phyloP scores from a whole-genome alignment of 2,797 vertebrate genomes.

The Enteromius viviparus region DNA sequence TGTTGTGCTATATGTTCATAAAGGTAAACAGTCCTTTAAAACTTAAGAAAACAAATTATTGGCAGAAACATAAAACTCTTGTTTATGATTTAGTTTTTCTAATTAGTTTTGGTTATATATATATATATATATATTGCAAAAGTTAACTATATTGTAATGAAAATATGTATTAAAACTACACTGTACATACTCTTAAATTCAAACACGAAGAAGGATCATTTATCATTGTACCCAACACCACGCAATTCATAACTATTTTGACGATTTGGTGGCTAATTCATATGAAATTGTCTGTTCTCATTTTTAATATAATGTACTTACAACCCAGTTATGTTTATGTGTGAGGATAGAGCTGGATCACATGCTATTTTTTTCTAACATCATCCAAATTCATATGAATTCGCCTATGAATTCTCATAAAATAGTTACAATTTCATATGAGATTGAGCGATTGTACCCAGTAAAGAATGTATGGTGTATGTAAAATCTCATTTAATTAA shows the following conservation, averaged over 20 bases:
- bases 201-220: not conserved
- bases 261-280: not conserved
- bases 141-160: not conserved
- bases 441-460: not conserved
- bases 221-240: not conserved
- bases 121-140: conserved; percentile 4
- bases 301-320: not conserved
- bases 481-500: not conserved
- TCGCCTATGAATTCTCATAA: not conserved
- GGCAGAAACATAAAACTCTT: not conserved
- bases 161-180: conserved; percentile 17
- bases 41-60: not conserved
- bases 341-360: not conserved
- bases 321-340: not conserved
- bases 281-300: not conserved
- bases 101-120: not conserved
- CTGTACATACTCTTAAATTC: conserved; percentile 43
- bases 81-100: not conserved
- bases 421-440: not conserved
- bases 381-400: not conserved
- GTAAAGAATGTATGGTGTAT: not conserved
- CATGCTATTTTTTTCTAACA: not conserved
- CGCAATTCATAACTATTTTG: not conserved
- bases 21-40: not conserved
- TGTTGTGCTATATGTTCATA: not conserved